Base-by-base conservation (phyloP, 2,888 invertebrate species). In the Dendrolimus houi region DNA sequence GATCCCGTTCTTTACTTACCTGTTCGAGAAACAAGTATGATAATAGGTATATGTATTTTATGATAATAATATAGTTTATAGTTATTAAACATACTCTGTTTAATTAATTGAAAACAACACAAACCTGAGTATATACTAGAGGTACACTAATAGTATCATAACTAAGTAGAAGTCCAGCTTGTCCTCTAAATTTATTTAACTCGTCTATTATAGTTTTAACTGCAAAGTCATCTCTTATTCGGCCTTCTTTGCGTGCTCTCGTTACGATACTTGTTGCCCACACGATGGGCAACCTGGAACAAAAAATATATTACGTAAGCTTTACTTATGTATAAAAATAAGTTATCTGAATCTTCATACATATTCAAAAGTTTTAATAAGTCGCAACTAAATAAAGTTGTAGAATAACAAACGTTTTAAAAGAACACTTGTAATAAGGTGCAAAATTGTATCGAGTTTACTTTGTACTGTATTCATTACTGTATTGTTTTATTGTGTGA, bases 261-360 rank as follows among this genome's bases (percentile, higher is more conserved):
- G 97, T 97, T 60, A 97, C 95, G 68, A 97, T 97, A 80, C 96
- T 96, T 1, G 96, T 94, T 1, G 97, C 97, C 97, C 97, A 97
- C 10, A 97, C 96, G 62, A 97, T 95, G 9, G 97, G 97, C 70
- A 97, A 85, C 93, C 93, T 93, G 69, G 56, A 77, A 72, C 59
- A 55, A 53, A 56, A 13, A 67, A 57, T 29, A 56, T 12, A 53
- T 29, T 42, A 54, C 17, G 40, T 14, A 57, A 56, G 12, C n/a
- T 54, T 29, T n/a, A n/a, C n/a, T n/a, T n/a, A n/a, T n/a, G n/a
- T n/a, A n/a, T n/a, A n/a, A n/a, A n/a, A n/a, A n/a, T n/a, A n/a
- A n/a, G n/a, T n/a, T n/a, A n/a, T n/a, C n/a, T n/a, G n/a, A 29
- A 29, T 29, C 6, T 0, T 29, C 29, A 29, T 29, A 29, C 29